Evolutionary conservation across 2,797 vertebrate genomes (phyloP), one percentile per base, ranked within the genome.

Genomic region (Cynopterus sphinx): DNA sequence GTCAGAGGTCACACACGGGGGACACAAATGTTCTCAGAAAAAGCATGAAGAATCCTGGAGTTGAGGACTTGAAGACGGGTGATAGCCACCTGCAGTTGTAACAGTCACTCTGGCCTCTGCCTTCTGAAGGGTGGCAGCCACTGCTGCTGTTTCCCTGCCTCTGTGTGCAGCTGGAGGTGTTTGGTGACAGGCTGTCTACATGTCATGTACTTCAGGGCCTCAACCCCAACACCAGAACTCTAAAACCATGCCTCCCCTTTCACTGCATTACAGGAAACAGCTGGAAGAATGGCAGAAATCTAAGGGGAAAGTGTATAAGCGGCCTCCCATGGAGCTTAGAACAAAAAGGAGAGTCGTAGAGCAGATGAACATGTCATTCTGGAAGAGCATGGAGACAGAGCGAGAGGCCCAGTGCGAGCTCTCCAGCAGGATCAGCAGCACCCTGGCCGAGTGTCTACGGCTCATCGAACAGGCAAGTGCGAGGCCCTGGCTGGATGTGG

Each of bases 241-340:
- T 96, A 63, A 96, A 85, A 16, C 61, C 26, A 10, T 57, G 21
- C 73, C 0, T 51, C 3, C 51, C 12, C 71, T 96, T 94, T 84
- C 13, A 84, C 94, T 86, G 51, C 59, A 1, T 95, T 39, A 87
- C 79, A 99, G 99, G 98, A 99, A 96, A 86, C 99, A 99, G 78
- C 98, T 99, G 46, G 98, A 99, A 96, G 99, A 99, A 82, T 99
- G 99, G 99, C 87, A 99, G 33, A 98, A 98, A 61, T 97, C 99
- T 36, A 99, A 98, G 90, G 99, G 99, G 6, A 99, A 99, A 97
- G 98, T 98, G 0, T 99, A 99, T 98, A 99, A 99, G 94, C 99
- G 99, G 6, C 99, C 99, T 0, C 98, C 99, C 0, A 99, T 99
- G 99, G 96, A 36, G 0, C 89, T 98, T 74, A 96, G 98, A 61